Evolutionary conservation across 2,888 invertebrate species (phyloP), one percentile per base, ranked within the genome.

Genomic region (Xestia xanthographa): DNA sequence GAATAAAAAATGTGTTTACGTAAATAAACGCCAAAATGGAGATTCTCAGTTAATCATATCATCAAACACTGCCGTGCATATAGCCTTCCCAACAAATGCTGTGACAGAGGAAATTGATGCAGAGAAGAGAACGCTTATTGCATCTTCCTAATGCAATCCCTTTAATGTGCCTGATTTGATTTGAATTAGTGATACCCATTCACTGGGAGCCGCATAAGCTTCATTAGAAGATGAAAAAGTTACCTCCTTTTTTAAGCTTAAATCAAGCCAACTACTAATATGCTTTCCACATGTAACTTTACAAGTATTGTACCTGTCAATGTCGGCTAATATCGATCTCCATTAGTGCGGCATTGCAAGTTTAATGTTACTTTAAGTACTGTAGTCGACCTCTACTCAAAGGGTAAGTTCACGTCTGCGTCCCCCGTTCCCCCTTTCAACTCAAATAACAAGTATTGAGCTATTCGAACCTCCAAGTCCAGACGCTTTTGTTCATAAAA

Each of bases 361-460:
- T 79, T 72, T 67, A 65, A 71, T 74, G 63, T 48, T 22, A 56
- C 45, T 63, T 26, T 70, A 48, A 84, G n/a, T 45, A 9, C 62
- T 50, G 26, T 53, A 68, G 29, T 38, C 77, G 71, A 72, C 71
- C 69, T 82, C 58, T 60, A 75, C 14, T 41, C 67, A 66, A 70
- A 77, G 75, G 70, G 66, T 65, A 45, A 29, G 75, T 73, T 70
- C 70, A 56, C 17, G 72, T 75, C 48, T 65, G 20, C 65, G 67
- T 48, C 75, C 74, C 45, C 41, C 58, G 67, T 74, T 74, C 75
- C 72, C 58, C 68, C 53, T 75, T 83, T 65, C 53, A 71, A 45
- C n/a, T 68, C 74, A 68, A 82, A 73, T 58, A 71, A 68, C 70
- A 68, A 60, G 73, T 75, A 79, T 82, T 79, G 68, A 75, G 74